phyloP scores from a whole-genome alignment of 2,113 vertebrate species.

The Felis catus region DNA sequence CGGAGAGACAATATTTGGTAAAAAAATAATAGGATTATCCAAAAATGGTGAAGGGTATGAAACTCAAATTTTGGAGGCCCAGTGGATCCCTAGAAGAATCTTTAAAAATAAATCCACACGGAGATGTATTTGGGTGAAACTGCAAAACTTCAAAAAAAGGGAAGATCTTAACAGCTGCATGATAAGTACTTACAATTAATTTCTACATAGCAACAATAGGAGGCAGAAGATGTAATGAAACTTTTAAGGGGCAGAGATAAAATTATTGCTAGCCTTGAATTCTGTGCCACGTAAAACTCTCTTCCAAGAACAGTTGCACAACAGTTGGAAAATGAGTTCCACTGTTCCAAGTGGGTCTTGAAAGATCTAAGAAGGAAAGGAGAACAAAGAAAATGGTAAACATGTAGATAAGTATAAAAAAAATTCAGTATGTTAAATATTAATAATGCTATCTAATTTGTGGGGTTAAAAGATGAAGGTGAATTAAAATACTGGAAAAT shows the following conservation, averaged over 20 bases:
- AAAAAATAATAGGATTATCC: neutral
- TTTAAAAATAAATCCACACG: neutral
- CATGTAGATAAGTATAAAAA: neutral
- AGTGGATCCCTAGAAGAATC: neutral
- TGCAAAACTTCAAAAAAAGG: neutral
- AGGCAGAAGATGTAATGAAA: neutral
- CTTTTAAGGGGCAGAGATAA: neutral
- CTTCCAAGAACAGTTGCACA: neutral
- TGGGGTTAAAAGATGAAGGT: neutral
- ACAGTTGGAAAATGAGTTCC: no score
- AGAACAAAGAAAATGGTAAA: neutral
- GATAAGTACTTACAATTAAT: neutral
- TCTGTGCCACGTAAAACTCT: neutral
- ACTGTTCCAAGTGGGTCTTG: no score
- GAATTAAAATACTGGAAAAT: constrained; percentile 2
- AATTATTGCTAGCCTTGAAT: neutral
- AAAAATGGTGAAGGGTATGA: neutral
- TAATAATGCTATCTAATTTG: neutral
- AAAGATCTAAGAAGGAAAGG: neutral
- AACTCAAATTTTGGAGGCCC: neutral
- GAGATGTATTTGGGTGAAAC: neutral
- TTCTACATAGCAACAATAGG: neutral
- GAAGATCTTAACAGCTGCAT: neutral
- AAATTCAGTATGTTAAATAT: neutral
- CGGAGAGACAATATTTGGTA: neutral